Evolutionary conservation across 2,113 vertebrate species (phyloP), one percentile per base, ranked within the genome.

Genomic region (Festucalex cinctus): DNA sequence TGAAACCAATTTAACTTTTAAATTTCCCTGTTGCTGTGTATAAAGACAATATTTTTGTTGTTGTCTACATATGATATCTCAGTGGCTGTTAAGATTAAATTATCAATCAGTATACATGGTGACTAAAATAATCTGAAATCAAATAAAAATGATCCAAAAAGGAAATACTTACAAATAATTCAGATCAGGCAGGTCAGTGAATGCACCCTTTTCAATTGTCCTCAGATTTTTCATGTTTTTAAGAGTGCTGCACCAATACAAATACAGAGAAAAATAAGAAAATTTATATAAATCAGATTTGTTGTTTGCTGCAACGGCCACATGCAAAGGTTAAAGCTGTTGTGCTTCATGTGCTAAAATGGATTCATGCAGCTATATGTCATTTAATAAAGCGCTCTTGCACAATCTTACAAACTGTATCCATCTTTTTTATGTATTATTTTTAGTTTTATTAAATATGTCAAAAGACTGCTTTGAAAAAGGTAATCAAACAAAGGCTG

Each of bases 191-290:
- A 98, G 92, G 76, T 96, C 93, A 82, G 88, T 92, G 87, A 98
- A 97, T 0, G 94, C 94, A 63, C 92, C 94, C 0, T 91, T 89
- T 60, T 93, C 94, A 51, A 96, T 94, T 39, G 86, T 62, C 69
- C 90, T 82, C 73, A 97, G 89, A 79, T 93, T 93, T 86, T 93
- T 95, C 0, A 94, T 93, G 77, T 95, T 96, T 88, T 89, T 92
- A 86, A 97, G 90, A 66, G 90, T 86, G 82, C 95, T 96, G 86
- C 60, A 80, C 84, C 54, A 80, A 75, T 76, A 69, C 69, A 77
- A 73, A 73, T 48, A 22, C 8, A 53, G 46, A 65, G 61, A n/a
- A n/a, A n/a, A n/a, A n/a, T n/a, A n/a, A 60, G 20, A 26, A 58
- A 58, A 16, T 39, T 9, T 2, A 28, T 22, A 39, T 17, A 9